phyloP scores from a whole-genome alignment of 2,797 vertebrate species.

The Enteromius thamalakanensis region DNA sequence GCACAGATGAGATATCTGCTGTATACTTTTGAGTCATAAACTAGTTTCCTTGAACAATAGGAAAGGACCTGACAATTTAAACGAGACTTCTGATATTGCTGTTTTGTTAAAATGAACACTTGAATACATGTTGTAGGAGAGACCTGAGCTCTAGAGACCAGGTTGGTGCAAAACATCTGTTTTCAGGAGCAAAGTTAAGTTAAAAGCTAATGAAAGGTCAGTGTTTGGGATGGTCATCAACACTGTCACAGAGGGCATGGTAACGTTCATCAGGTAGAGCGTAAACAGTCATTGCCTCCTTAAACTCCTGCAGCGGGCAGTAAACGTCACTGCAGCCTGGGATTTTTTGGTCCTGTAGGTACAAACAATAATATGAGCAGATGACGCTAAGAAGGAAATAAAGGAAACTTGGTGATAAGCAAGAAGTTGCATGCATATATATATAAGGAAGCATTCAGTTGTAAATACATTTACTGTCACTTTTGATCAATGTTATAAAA shows the following conservation, averaged over 20 bases:
- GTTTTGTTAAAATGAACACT: background rate
- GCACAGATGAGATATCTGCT: background rate
- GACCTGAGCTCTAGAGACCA: background rate
- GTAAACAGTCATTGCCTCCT: slow-evolving; percentile 77
- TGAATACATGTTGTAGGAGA: slow-evolving; percentile 23
- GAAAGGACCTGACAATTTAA: background rate
- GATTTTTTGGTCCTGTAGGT: slow-evolving; percentile 83
- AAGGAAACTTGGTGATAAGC: background rate
- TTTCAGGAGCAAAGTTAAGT: slow-evolving; percentile 13
- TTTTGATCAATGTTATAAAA: background rate
- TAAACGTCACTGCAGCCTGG: slow-evolving; percentile 85
- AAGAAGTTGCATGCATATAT: background rate
- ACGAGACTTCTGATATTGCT: background rate
- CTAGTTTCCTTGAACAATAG: background rate
- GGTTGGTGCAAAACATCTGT: background rate
- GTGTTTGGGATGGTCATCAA: slow-evolving; percentile 51
- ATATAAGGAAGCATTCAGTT: too few relatives aligned
- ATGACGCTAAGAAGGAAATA: background rate
- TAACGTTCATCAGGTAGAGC: slow-evolving; percentile 79
- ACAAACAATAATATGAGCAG: slow-evolving; percentile 30
- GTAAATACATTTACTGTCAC: too few relatives aligned
- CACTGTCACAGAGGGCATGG: slow-evolving; percentile 75
- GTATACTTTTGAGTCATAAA: background rate
- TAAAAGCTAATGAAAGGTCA: slow-evolving; percentile 55
- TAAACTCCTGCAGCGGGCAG: slow-evolving; percentile 90